Conservation (phyloP, 1,140 invertebrate genomes). For the Euwallacea similis region DNA sequence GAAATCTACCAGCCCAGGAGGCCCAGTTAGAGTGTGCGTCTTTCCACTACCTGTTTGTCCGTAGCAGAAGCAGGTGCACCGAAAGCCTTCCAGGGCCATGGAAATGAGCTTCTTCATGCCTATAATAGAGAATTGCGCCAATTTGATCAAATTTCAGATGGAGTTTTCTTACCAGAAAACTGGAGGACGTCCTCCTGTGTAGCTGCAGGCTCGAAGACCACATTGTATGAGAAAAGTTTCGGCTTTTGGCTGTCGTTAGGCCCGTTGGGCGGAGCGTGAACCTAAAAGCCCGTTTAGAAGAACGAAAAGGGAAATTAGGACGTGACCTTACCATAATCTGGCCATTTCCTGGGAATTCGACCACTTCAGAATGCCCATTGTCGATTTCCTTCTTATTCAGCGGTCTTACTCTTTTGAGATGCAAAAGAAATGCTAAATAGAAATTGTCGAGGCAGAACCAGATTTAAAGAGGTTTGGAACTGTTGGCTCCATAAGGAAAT, state of each 20-base stretch:
- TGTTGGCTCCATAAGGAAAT: background rate
- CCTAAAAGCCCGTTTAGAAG: constrained; percentile 43
- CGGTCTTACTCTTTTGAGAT: constrained; percentile 65
- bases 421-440: background rate
- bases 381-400: constrained; percentile 69
- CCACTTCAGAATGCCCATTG: constrained; percentile 61
- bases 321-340: constrained; percentile 66
- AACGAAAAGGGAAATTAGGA: background rate
- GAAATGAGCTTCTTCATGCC: constrained; percentile 82
- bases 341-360: constrained; percentile 78
- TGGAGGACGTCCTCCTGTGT: constrained; percentile 80
- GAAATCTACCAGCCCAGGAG: constrained; percentile 76
- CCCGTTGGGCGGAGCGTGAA: constrained; percentile 54
- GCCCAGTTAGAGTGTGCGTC: constrained; percentile 92
- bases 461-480: background rate
- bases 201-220: constrained; percentile 85
- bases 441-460: background rate
- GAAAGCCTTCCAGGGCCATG: constrained; percentile 92
- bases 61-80: constrained; percentile 93
- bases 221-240: constrained; percentile 82
- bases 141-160: background rate
- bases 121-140: background rate
- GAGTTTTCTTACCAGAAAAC: constrained; percentile 61
- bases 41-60: constrained; percentile 97
- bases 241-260: constrained; percentile 64